These are phyloP conservation scores for Oscheius sp. DNA, from an alignment of 2,888 invertebrate species.

Conservation along the genomic window DNA sequence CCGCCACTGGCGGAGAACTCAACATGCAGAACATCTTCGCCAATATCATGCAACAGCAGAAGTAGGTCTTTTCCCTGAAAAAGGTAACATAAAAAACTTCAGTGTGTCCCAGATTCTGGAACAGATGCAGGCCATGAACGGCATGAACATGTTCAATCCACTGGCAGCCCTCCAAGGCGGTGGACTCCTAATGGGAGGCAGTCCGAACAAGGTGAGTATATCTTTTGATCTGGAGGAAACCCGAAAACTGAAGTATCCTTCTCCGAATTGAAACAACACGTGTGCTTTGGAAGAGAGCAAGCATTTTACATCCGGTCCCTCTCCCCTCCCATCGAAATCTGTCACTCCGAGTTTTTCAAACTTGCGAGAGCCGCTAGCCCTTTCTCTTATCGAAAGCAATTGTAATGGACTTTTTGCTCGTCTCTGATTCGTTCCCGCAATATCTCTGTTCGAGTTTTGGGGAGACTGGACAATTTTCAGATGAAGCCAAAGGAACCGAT, in stretches of 20 bases:
- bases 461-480: not conserved
- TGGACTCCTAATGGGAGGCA: constrained; percentile 8
- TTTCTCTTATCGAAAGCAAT: not conserved
- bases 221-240: not conserved
- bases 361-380: not conserved
- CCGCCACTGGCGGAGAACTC: constrained; percentile 11
- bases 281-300: constrained; percentile 3
- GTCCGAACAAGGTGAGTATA: constrained; percentile 16
- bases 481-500: constrained; percentile 22
- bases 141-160: constrained; percentile 25
- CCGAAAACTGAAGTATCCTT: not conserved
- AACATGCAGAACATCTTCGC: constrained; percentile 34
- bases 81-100: not conserved
- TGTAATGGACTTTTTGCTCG: not conserved
- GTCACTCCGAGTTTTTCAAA: constrained; percentile 3
- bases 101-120: constrained; percentile 23
- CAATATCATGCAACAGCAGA: constrained; percentile 29
- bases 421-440: no score
- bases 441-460: no score
- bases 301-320: not conserved
- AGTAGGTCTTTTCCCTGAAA: not conserved
- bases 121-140: constrained; percentile 23
- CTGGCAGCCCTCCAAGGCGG: constrained; percentile 17
- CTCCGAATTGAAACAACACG: constrained; percentile 24
- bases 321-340: not conserved